phyloP scores from a whole-genome alignment of 2,888 invertebrate species.

The Philereme transversata region DNA sequence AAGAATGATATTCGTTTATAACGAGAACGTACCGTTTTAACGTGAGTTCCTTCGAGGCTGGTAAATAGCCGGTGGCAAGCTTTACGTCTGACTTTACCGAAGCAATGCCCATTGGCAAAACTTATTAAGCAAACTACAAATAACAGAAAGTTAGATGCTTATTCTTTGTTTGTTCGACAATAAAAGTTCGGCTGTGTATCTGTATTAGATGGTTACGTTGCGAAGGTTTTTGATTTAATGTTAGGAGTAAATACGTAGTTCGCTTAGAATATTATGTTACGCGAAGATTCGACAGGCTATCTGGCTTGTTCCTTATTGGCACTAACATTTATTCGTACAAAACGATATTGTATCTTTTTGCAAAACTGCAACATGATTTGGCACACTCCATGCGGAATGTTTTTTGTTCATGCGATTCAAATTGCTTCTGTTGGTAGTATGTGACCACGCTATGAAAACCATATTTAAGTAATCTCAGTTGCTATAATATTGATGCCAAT shows the following conservation, averaged over 20 bases:
- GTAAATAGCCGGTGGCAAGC: constrained; percentile 1
- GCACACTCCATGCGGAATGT: too few species aligned
- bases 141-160: constrained; percentile 29
- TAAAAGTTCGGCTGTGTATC: constrained; percentile 34
- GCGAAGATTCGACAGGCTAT: constrained; percentile 55
- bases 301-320: constrained; percentile 28
- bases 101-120: constrained; percentile 24
- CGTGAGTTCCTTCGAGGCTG: neutral
- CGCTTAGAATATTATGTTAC: constrained; percentile 60
- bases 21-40: too few species aligned
- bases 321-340: neutral
- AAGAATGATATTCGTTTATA: too few species aligned
- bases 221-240: constrained; percentile 61
- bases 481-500: too few species aligned
- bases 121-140: constrained; percentile 33
- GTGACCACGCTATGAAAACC: too few species aligned
- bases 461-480: too few species aligned
- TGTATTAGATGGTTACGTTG: constrained; percentile 44
- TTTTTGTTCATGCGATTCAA: too few species aligned
- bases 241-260: constrained; percentile 54
- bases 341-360: neutral
- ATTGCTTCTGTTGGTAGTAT: too few species aligned
- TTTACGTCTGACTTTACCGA: neutral
- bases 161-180: constrained; percentile 31
- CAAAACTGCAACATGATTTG: neutral